These are phyloP conservation scores for Automeris io DNA, from an alignment of 2,888 invertebrate species.

Conservation along the genomic window DNA sequence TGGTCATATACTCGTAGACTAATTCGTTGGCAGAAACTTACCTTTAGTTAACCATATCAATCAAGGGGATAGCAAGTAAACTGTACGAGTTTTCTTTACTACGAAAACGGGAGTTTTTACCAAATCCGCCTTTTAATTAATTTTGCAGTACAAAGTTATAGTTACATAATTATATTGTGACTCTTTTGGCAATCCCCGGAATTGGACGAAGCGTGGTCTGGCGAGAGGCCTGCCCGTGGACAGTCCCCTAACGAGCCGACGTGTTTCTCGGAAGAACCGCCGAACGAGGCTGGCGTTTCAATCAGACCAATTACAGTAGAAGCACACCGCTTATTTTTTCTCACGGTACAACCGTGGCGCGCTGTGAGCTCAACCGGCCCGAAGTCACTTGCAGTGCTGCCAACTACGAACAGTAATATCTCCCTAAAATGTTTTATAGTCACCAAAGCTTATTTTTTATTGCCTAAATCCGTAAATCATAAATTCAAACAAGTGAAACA, in stretches of 20 bases:
- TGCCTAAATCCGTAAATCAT: too few species aligned
- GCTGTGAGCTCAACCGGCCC: conserved; percentile 7
- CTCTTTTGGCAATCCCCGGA: conserved; percentile 18
- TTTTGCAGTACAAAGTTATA: conserved; percentile 15
- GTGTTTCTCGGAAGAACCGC: conserved; percentile 58
- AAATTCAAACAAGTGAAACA: too few species aligned
- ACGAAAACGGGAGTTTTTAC: conserved; percentile 5
- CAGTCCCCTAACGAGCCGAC: conserved; percentile 62
- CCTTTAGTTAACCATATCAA: too few species aligned
- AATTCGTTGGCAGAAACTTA: too few species aligned
- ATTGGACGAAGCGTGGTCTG: conserved; percentile 34
- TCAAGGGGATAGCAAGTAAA: too few species aligned
- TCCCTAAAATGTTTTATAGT: too few species aligned
- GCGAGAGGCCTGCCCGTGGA: conserved; percentile 38
- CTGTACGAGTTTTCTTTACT: background rate
- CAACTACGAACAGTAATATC: too few species aligned
- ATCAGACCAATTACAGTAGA: conserved; percentile 71
- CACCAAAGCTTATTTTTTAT: too few species aligned
- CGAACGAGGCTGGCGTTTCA: conserved; percentile 65
- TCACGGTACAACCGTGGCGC: conserved; percentile 32
- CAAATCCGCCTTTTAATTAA: conserved; percentile 7
- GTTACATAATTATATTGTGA: conserved; percentile 14
- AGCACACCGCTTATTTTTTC: conserved; percentile 57
- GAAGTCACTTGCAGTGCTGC: conserved; percentile 17
- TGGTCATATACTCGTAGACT: too few species aligned